phyloP scores from a whole-genome alignment of 1,140 invertebrate species.

The Zelostemma sp. region DNA sequence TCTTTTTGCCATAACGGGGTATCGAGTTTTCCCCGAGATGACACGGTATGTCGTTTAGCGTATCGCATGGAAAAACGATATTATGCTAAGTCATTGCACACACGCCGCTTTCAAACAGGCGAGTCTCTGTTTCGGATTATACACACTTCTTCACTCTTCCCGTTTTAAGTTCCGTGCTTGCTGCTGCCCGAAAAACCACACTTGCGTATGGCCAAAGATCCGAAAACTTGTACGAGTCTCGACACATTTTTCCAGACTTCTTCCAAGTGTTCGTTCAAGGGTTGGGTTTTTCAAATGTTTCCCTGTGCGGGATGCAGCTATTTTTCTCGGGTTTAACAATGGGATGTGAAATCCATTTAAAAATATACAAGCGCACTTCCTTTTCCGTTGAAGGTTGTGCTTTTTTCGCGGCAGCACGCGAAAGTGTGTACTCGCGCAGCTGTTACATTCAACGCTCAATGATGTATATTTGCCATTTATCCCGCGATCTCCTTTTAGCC shows the following conservation, averaged over 20 bases:
- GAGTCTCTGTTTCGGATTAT: no score
- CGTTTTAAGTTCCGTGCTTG: not conserved
- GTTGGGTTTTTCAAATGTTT: not conserved
- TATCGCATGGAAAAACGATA: constrained; percentile 25
- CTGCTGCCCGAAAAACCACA: no score
- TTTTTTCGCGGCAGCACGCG: constrained; percentile 13
- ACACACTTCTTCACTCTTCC: not conserved
- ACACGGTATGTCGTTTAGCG: constrained; percentile 35
- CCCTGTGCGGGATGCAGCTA: not conserved
- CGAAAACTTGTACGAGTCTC: no score
- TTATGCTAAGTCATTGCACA: constrained; percentile 14
- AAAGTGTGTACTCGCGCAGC: constrained; percentile 16
- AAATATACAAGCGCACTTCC: constrained; percentile 15
- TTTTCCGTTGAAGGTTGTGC: constrained; percentile 22
- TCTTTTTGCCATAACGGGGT: constrained; percentile 38
- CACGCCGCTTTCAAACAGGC: no score
- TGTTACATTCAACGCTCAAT: constrained; percentile 29
- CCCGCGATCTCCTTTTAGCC: constrained; percentile 34
- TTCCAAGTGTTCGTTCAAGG: no score
- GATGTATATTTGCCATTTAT: constrained; percentile 49
- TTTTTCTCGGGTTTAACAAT: not conserved
- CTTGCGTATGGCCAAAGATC: no score
- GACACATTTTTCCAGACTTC: no score
- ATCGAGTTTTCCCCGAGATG: constrained; percentile 26
- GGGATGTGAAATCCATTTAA: constrained; percentile 19